Evolutionary conservation across 2,888 invertebrate species (phyloP), one percentile per base, ranked within the genome.

Genomic region (Dasypogon diadema): DNA sequence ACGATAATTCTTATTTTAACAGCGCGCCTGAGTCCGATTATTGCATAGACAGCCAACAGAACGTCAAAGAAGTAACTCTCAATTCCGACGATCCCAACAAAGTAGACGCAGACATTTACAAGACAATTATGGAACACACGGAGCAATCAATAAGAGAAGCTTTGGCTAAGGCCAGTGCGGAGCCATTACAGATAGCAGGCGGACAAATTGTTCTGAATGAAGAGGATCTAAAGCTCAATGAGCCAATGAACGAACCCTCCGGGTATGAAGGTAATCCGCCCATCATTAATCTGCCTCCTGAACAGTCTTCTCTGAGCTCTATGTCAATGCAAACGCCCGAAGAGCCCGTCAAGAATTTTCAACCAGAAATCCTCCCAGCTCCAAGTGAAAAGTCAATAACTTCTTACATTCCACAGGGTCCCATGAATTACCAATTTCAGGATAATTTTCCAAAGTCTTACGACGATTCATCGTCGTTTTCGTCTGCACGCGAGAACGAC

Each of bases 71-170:
- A 12, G 14, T 73, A 14, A 56, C 72, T 2, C 34, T 73, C n/a
- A 24, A 56, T 8, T 2, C 55, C 1, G 22, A 46, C 16, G 48
- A 74, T 30, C 74, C 74, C 5, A 30, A 2, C 8, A 70, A 54
- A 54, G 21, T 70, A n/a, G 70, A 70, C 14, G 16, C 18, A 16
- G 60, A 60, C 26, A 74, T 74, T 46, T 60, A 58, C 12, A 58
- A 56, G 24, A 26, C 54, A 26, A 60, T 74, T 48, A 26, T 48
- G 26, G 26, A 74, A n/a, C 74, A 74, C 12, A 74, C 58, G 4
- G 74, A 74, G n/a, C 58, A 74, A 16, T 42, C 74, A 6, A 26
- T 74, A 6, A 21, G 60, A 21, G 58, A 74, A 12, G 74, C 74
- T 30, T 26, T 74, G 16, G 58, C 42, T 5, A 74, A 74, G n/a